phyloP scores from a whole-genome alignment of 1,140 invertebrate species.

The Drosophila bifasciata region DNA sequence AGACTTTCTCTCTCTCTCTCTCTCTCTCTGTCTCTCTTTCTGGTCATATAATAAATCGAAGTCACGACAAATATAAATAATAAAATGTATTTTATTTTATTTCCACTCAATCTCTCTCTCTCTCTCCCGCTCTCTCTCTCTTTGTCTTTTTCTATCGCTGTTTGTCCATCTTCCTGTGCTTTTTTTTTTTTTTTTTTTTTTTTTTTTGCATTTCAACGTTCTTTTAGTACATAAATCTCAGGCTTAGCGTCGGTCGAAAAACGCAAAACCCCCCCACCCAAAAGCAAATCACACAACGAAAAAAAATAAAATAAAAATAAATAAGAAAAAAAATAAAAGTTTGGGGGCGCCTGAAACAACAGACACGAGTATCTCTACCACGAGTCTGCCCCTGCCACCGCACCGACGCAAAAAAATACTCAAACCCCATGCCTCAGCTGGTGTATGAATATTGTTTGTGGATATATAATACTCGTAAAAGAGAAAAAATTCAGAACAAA shows the following conservation, averaged over 20 bases:
- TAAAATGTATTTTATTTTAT: conserved; percentile 80
- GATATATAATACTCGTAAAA: conserved; percentile 44
- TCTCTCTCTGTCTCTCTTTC: no score
- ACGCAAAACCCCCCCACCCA: background rate
- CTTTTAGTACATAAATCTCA: conserved; percentile 76
- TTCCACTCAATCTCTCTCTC: conserved; percentile 34
- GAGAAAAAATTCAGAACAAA: no score
- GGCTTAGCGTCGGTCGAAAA: conserved; percentile 69
- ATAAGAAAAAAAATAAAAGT: conserved; percentile 38
- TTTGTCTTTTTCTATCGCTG: background rate
- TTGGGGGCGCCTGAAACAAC: conserved; percentile 64
- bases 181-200: background rate
- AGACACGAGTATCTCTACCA: conserved; percentile 46
- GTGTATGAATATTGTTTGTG: conserved; percentile 74
- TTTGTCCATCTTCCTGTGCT: background rate
- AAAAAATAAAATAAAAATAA: conserved; percentile 42
- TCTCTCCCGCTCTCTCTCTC: background rate
- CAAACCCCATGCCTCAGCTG: conserved; percentile 16
- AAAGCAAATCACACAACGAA: conserved; percentile 4
- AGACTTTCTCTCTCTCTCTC: no score
- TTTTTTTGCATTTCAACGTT: conserved; percentile 74
- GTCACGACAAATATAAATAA: conserved; percentile 81
- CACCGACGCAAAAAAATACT: no score
- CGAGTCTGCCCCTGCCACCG: background rate
- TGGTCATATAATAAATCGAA: conserved; percentile 74